Evolutionary conservation across 1,140 invertebrate genomes (phyloP).

Genomic region (Euwallacea similis): DNA sequence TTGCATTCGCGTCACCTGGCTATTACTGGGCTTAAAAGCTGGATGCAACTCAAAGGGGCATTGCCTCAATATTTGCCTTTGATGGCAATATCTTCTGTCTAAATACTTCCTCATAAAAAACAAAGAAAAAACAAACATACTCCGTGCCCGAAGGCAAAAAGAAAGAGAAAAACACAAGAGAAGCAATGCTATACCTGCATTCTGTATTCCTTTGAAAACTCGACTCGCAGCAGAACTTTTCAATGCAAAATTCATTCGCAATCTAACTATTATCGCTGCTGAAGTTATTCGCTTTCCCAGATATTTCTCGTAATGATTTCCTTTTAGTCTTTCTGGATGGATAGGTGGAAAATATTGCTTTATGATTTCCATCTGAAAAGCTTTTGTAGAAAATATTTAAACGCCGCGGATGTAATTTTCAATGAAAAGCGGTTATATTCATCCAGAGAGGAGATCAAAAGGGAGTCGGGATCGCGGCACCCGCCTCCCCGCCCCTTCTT

Average conservation of each 20-base stretch:
- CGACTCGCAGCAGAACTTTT: conserved; percentile 25
- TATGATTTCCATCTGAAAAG: conserved; percentile 43
- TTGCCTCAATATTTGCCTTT: background rate
- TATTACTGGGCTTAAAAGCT: too few species aligned
- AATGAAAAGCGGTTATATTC: conserved; percentile 42
- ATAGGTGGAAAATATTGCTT: conserved; percentile 43
- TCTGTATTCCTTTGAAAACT: conserved; percentile 30
- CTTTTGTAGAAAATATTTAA: conserved; percentile 45
- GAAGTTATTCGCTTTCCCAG: conserved; percentile 38
- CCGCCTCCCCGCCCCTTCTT: conserved; percentile 1
- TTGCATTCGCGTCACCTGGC: too few species aligned
- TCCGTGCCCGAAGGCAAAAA: conserved; percentile 7
- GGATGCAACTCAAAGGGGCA: too few species aligned
- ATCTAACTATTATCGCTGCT: conserved; percentile 39
- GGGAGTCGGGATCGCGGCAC: conserved; percentile 20
- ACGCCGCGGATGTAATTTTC: conserved; percentile 43
- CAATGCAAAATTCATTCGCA: conserved; percentile 36
- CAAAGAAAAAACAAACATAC: background rate
- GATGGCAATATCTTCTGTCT: conserved; percentile 4
- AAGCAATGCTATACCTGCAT: conserved; percentile 31
- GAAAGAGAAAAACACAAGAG: conserved; percentile 19
- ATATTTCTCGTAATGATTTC: conserved; percentile 42
- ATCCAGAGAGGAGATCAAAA: conserved; percentile 40
- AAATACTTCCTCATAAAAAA: conserved; percentile 10
- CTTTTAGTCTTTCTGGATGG: conserved; percentile 37